Evolutionary conservation across 2,113 vertebrate genomes (phyloP).

Genomic region (Tor tambroides): DNA sequence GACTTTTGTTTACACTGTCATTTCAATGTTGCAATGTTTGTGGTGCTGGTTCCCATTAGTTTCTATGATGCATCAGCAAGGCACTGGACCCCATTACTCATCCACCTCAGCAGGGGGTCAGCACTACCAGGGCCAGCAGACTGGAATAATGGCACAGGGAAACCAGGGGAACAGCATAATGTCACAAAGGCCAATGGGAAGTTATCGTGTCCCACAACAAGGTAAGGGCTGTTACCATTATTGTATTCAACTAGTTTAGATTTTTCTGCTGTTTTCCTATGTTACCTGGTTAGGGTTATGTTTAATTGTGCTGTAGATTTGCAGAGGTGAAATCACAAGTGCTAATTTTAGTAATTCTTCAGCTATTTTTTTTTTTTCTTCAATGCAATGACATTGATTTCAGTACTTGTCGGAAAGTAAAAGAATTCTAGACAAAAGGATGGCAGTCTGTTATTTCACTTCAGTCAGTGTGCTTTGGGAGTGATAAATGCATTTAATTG

Average conservation of each 20-base stretch:
- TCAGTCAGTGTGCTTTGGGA: no score
- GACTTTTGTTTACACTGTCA: background rate
- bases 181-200: slow-evolving; percentile 89
- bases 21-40: slow-evolving; percentile 55
- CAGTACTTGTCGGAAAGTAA: no score
- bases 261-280: no score
- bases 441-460: no score
- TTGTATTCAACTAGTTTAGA: background rate
- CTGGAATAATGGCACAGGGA: slow-evolving; percentile 91
- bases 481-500: no score
- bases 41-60: slow-evolving; percentile 75
- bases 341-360: background rate
- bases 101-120: slow-evolving; percentile 85
- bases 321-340: background rate
- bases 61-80: slow-evolving; percentile 96
- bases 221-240: slow-evolving; percentile 72
- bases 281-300: background rate
- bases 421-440: no score
- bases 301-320: background rate
- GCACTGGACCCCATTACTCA: slow-evolving; percentile 87
- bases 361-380: no score
- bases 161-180: slow-evolving; percentile 89
- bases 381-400: no score
- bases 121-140: slow-evolving; percentile 91
- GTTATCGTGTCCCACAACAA: slow-evolving; percentile 92